Conservation (phyloP, 2,113 vertebrate species). For the Pungitius pungitius region DNA sequence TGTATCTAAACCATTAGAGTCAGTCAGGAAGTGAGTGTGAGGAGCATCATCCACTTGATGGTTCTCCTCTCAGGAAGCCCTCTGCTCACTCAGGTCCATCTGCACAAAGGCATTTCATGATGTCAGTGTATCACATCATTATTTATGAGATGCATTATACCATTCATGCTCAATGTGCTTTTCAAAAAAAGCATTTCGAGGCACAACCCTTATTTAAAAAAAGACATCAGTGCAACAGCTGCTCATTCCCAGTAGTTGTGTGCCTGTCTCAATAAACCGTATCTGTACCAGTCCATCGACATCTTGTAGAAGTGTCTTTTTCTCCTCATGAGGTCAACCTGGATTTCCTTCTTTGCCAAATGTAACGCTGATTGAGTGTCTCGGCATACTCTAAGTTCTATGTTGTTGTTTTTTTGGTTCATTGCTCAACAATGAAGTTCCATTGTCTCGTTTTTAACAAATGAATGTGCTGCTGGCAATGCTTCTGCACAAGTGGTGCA, state of each 20-base stretch:
- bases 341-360: slow-evolving; percentile 16
- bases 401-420: not conserved
- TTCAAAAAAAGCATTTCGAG: not conserved
- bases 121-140: not conserved
- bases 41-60: not conserved
- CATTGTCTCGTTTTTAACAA: slow-evolving; percentile 30
- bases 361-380: slow-evolving; percentile 83
- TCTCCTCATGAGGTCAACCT: slow-evolving; percentile 36
- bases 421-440: slow-evolving; percentile 32
- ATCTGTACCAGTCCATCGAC: slow-evolving; percentile 52
- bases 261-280: not conserved
- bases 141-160: not conserved
- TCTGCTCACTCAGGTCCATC: slow-evolving; percentile 7
- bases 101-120: slow-evolving; percentile 1
- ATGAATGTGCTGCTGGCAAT: slow-evolving; percentile 38
- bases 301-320: slow-evolving; percentile 25
- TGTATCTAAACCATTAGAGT: not conserved
- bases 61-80: not conserved
- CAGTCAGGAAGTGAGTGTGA: slow-evolving; percentile 6
- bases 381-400: slow-evolving; percentile 67
- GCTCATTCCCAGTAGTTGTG: not conserved
- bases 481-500: slow-evolving; percentile 58
- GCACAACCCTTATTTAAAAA: not conserved
- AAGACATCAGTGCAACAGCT: not conserved
- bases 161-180: too few relatives aligned